Percentiles rank a stretch among this genome's conserved stretches.
Evolutionary conservation across 2,888 invertebrate genomes (phyloP).

Genomic region (Coenonympha arcania): DNA sequence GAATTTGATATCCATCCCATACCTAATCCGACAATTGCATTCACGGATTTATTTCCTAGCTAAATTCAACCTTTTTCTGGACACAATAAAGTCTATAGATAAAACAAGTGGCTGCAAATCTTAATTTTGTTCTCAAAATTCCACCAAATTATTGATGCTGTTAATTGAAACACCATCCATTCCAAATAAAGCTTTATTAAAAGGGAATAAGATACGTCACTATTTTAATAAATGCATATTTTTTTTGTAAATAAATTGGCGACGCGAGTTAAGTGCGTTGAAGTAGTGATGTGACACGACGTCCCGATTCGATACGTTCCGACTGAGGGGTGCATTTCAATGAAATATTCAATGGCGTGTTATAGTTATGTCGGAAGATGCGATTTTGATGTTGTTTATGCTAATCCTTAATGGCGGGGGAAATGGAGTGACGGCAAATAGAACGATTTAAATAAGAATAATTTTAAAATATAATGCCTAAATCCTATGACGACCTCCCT

Average conservation of each 20-base stretch:
- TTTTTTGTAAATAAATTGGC: constrained; percentile 33
- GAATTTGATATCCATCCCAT: constrained; percentile 28
- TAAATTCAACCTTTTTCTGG: constrained; percentile 14
- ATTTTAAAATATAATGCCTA: not conserved
- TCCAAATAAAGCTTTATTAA: not conserved
- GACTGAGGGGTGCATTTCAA: constrained; percentile 39
- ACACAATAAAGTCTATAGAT: not conserved
- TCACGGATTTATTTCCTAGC: not conserved
- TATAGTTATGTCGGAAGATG: constrained; percentile 24
- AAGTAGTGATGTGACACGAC: constrained; percentile 40
- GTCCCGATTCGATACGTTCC: constrained; percentile 38
- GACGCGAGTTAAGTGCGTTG: constrained; percentile 50
- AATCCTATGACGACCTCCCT: too few relatives aligned
- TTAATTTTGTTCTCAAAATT: not conserved
- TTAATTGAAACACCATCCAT: not conserved
- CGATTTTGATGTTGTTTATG: constrained; percentile 30
- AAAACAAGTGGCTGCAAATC: not conserved
- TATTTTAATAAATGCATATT: not conserved
- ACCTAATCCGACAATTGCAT: constrained; percentile 23
- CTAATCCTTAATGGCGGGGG: constrained; percentile 25
- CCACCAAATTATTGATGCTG: not conserved
- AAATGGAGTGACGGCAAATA: constrained; percentile 2
- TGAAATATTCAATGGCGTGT: constrained; percentile 32
- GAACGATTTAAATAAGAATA: not conserved
- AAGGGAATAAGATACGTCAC: constrained; percentile 1